Evolutionary conservation across 2,113 vertebrate genomes (phyloP), one percentile per base, ranked within the genome.

Genomic region (Etia nguti): DNA sequence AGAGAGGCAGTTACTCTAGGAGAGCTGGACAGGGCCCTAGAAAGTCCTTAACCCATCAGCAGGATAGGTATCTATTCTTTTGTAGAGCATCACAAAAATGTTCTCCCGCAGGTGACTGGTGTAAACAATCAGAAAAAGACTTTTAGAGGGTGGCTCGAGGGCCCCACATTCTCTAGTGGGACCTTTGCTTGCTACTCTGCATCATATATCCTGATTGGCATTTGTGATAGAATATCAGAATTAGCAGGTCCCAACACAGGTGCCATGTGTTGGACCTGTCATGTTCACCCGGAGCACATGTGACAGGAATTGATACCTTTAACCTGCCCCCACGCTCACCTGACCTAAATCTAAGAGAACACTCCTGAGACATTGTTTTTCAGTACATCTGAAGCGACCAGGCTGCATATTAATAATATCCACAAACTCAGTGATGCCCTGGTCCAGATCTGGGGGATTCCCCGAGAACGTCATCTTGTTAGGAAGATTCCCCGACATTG

Each of bases 401-500:
- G 31, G 18, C 59, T 62, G 59, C 59, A 62, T 18, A 0, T 36
- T 1, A 65, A 36, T n/a, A 3, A 4, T 65, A n/a, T 65, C 60
- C 31, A 65, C 4, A 0, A 65, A n/a, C 60, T n/a, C 31, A 65
- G 18, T 36, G 60, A 65, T 65, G 60, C 10, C 60, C 60, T 65
- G 60, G 4, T 65, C 60, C 31, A 65, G 59, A 62, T 36, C 59
- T n/a, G 59, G 10, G 31, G 60, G 6, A 2, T 38, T 65, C 0
- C 18, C 10, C 4, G 1, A 38, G 60, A 0, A 65, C 4, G 0
- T 65, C 60, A 65, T 65, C 60, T 65, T 0, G 1, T 38, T n/a
- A 36, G 2, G 60, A 38, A n/a, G 6, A 8, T 13, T 38, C 2
- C 34, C 10, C 20, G 1, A 65, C 34, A 38, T 65, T 65, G 10